phyloP scores from a whole-genome alignment of 92 coral and sea anemone species.

The Metridium senile region DNA sequence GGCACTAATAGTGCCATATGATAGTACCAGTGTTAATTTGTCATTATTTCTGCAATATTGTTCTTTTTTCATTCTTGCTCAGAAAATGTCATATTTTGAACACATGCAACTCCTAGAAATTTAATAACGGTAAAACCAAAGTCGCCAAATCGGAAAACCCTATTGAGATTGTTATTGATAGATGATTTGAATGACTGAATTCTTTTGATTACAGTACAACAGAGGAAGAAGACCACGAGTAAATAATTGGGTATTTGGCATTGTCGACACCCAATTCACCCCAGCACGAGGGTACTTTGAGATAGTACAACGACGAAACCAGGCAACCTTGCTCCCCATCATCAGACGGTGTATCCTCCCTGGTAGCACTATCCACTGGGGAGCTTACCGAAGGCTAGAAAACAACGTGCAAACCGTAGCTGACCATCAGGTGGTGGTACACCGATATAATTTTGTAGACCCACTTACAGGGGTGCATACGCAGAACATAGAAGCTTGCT shows the following conservation, averaged over 20 bases:
- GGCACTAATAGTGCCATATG: too few relatives aligned
- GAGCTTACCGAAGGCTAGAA: background rate
- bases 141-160: too few relatives aligned
- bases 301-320: background rate
- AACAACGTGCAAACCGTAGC: background rate
- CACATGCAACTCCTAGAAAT: too few relatives aligned
- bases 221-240: background rate
- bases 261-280: background rate
- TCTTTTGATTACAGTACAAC: constrained; percentile 1
- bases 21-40: too few relatives aligned
- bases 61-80: too few relatives aligned
- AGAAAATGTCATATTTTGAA: too few relatives aligned
- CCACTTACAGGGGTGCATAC: constrained; percentile 1
- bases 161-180: too few relatives aligned
- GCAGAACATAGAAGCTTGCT: constrained; percentile 1
- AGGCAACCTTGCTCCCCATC: background rate
- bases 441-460: background rate
- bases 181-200: too few relatives aligned
- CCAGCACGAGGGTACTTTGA: background rate
- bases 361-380: background rate
- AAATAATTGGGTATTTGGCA: constrained; percentile 1
- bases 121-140: too few relatives aligned
- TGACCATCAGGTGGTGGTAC: background rate
- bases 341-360: background rate
- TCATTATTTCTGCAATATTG: too few relatives aligned